A percentile compares a stretch with the other conserved stretches of the same genome.
These are phyloP conservation scores for Pungitius pungitius DNA, from an alignment of 2,113 vertebrate genomes.

Conservation along the genomic window DNA sequence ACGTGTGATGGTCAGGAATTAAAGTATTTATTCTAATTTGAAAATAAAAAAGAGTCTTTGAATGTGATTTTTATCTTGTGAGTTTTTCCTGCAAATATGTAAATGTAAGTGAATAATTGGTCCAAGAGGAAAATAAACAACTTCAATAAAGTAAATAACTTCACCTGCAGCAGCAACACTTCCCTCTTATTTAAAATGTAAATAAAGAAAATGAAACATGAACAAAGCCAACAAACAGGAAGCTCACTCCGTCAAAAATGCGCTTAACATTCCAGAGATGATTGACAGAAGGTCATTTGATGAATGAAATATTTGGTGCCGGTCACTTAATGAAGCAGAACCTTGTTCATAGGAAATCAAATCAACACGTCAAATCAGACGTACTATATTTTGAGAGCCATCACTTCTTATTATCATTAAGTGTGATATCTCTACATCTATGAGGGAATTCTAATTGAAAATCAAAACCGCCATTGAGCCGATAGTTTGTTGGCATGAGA, in stretches of 20 bases:
- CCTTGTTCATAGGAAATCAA: conserved; percentile 30
- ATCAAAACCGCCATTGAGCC: conserved; percentile 73
- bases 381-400: conserved; percentile 52
- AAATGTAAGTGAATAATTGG: conserved; percentile 66
- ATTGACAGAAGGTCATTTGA: conserved; percentile 14
- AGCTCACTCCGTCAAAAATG: conserved; percentile 18
- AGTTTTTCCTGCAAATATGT: conserved; percentile 54
- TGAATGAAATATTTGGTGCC: conserved; percentile 34
- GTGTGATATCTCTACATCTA: conserved; percentile 70
- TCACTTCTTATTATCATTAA: conserved; percentile 66
- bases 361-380: conserved; percentile 51
- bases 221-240: neutral
- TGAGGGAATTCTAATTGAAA: conserved; percentile 69
- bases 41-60: conserved; percentile 57
- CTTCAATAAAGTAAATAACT: conserved; percentile 49
- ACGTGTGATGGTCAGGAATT: conserved; percentile 62
- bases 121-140: conserved; percentile 57
- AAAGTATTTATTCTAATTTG: conserved; percentile 67
- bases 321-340: conserved; percentile 25
- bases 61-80: conserved; percentile 55
- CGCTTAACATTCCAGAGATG: conserved; percentile 24
- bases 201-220: conserved; percentile 8
- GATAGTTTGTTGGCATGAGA: conserved; percentile 75
- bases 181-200: conserved; percentile 12
- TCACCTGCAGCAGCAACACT: conserved; percentile 36